These are phyloP conservation scores for Rhyacichthys aspro DNA, from an alignment of 2,797 vertebrate species.

Conservation along the genomic window DNA sequence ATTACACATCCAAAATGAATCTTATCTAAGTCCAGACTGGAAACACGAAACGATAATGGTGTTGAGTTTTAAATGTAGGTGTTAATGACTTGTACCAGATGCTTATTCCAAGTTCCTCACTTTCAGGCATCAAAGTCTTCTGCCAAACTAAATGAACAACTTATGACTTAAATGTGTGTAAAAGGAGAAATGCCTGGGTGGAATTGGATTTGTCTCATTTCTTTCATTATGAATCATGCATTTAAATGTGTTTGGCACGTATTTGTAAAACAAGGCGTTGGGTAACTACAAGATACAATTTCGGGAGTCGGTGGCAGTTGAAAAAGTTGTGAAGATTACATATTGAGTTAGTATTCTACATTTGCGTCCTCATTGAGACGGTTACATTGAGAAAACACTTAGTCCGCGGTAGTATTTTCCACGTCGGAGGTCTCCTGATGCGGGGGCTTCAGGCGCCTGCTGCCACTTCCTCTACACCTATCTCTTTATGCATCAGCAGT, in stretches of 20 bases:
- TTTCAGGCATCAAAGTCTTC: slow-evolving; percentile 18
- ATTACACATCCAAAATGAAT: slow-evolving; percentile 76
- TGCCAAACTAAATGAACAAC: slow-evolving; percentile 52
- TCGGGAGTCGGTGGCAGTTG: slow-evolving; percentile 15
- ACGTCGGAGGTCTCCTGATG: slow-evolving; percentile 25
- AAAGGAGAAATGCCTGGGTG: slow-evolving; percentile 43
- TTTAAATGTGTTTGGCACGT: slow-evolving; percentile 33
- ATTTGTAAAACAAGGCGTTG: slow-evolving; percentile 18
- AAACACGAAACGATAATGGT: slow-evolving; percentile 65
- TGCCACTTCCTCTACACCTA: slow-evolving; percentile 36
- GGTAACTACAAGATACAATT: slow-evolving; percentile 10
- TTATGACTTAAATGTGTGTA: slow-evolving; percentile 2
- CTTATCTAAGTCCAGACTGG: slow-evolving; percentile 68
- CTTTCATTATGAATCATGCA: slow-evolving; percentile 13
- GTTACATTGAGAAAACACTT: not conserved
- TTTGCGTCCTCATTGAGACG: not conserved
- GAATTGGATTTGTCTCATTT: slow-evolving; percentile 41
- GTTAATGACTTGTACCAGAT: slow-evolving; percentile 58
- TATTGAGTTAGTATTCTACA: not conserved
- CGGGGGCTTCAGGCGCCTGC: slow-evolving; percentile 40
- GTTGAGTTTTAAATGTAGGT: slow-evolving; percentile 57
- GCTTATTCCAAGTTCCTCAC: slow-evolving; percentile 23
- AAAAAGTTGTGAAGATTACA: not conserved
- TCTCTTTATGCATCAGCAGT: slow-evolving; percentile 70
- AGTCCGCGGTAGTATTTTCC: not conserved